phyloP scores from a whole-genome alignment of 2,113 vertebrate genomes.

The Rhegmatorhina hoffmannsi region DNA sequence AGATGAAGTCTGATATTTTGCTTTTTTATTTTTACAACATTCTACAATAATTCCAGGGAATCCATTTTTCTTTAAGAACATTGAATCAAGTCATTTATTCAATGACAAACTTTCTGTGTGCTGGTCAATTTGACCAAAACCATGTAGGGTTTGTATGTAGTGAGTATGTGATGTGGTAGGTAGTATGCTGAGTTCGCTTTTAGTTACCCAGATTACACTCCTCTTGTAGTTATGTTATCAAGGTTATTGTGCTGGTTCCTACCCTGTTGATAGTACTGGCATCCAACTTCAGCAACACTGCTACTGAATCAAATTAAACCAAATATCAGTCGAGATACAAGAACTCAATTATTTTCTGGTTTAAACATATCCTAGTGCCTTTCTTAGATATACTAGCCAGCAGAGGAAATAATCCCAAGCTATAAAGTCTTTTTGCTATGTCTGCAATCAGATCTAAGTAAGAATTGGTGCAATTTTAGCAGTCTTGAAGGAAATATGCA shows the following conservation, averaged over 20 bases:
- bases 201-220: not conserved
- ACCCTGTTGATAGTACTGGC: not conserved
- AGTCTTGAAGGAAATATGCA: not conserved
- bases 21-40: not conserved
- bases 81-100: not conserved
- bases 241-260: not conserved
- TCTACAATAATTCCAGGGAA: not conserved
- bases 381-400: not conserved
- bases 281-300: not conserved
- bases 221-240: not conserved
- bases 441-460: not conserved
- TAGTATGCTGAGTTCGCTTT: not conserved
- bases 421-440: not conserved
- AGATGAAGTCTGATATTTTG: not conserved
- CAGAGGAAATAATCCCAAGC: not conserved
- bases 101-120: not conserved
- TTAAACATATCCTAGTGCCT: not conserved
- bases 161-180: not conserved
- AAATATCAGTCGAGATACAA: not conserved
- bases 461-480: not conserved
- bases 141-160: not conserved
- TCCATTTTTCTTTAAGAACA: not conserved
- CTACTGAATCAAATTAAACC: not conserved
- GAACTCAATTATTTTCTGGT: not conserved
- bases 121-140: not conserved